Evolutionary conservation across 2,797 vertebrate species (phyloP).

Genomic region (Pteropus rufus): DNA sequence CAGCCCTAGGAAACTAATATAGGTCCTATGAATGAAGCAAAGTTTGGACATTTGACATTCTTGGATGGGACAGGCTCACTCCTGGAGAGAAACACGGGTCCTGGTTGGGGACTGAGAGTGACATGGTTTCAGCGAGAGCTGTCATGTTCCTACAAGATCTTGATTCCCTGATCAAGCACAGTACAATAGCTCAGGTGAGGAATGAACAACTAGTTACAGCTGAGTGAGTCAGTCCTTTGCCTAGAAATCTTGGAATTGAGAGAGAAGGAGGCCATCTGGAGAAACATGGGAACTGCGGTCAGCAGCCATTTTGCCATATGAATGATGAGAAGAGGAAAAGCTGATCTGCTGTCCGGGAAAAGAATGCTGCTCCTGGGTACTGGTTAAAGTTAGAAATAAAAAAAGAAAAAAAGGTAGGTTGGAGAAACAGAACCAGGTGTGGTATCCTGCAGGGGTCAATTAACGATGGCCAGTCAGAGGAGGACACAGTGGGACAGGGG

Average conservation of each 20-base stretch:
- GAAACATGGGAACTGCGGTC: not conserved
- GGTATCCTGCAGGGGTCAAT: no score
- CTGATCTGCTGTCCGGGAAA: not conserved
- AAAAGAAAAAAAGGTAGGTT: not conserved
- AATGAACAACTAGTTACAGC: rapidly evolving
- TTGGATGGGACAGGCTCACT: not conserved
- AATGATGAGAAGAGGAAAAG: not conserved
- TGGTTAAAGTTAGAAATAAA: not conserved
- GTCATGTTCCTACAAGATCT: not conserved
- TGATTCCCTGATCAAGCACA: not conserved
- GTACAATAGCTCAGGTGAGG: rapidly evolving
- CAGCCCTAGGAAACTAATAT: not conserved
- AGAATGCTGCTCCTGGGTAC: not conserved
- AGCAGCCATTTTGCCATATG: not conserved
- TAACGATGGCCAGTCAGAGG: rapidly evolving
- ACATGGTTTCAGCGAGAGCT: not conserved
- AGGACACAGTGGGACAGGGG: not conserved
- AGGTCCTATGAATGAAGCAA: not conserved
- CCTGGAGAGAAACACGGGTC: no score
- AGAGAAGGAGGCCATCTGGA: not conserved
- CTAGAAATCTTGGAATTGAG: not conserved
- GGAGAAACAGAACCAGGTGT: not conserved
- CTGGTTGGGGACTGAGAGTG: not conserved
- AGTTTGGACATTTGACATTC: not conserved
- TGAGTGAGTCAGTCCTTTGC: not conserved